Percentiles rank a stretch among this genome's conserved stretches.
phyloP scores from a whole-genome alignment of 2,797 vertebrate genomes.

The Xiphophorus birchmanni region DNA sequence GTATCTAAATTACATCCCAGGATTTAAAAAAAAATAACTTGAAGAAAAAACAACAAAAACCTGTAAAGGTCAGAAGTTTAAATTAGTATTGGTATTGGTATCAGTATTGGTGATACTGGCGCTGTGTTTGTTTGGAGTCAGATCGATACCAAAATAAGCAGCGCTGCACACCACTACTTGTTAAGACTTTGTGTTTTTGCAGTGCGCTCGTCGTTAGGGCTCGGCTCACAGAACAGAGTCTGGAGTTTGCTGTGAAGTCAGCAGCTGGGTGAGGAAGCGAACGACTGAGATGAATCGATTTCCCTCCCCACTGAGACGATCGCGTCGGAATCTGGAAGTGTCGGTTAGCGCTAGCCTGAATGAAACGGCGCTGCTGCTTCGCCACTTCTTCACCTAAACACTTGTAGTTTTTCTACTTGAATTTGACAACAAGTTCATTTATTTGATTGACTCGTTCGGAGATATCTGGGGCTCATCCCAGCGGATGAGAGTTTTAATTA shows the following conservation, averaged over 20 bases:
- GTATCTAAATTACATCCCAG: too few species aligned
- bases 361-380: slow-evolving; percentile 10
- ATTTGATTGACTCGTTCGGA: slow-evolving; percentile 67
- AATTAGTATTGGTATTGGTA: too few species aligned
- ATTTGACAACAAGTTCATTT: slow-evolving; percentile 60
- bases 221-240: not conserved
- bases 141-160: too few species aligned
- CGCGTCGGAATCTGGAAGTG: not conserved
- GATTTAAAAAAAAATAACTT: too few species aligned
- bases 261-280: not conserved
- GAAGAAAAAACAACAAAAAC: too few species aligned
- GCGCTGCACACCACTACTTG: too few species aligned
- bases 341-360: slow-evolving; percentile 11
- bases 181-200: too few species aligned
- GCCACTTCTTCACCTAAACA: slow-evolving; percentile 17
- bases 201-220: not conserved
- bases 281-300: not conserved
- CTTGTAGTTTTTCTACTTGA: slow-evolving; percentile 33
- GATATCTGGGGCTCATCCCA: slow-evolving; percentile 70
- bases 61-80: too few species aligned
- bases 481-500: slow-evolving; percentile 67
- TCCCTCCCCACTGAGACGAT: not conserved
- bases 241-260: not conserved
- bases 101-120: too few species aligned
- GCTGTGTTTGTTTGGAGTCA: too few species aligned